Evolutionary conservation across 1,140 invertebrate species (phyloP).

Genomic region (Sinella curviseta): DNA sequence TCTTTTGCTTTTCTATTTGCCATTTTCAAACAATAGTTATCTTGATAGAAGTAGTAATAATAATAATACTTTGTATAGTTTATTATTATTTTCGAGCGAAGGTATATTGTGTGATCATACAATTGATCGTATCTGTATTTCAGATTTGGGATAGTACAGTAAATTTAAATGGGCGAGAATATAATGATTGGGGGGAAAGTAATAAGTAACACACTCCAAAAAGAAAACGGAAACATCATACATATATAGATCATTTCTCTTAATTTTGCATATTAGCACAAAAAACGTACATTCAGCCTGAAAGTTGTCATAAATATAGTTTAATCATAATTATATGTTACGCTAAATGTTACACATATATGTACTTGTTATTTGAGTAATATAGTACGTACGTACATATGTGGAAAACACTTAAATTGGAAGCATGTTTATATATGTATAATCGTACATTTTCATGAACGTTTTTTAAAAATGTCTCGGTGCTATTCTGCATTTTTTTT

Average conservation of each 20-base stretch:
- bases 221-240: not conserved
- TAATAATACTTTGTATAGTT: slow-evolving; percentile 16
- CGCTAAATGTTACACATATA: not conserved
- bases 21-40: too few species aligned
- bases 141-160: not conserved
- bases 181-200: not conserved
- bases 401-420: slow-evolving; percentile 23
- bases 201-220: slow-evolving; percentile 2
- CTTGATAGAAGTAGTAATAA: not conserved
- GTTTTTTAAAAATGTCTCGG: not conserved
- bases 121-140: not conserved
- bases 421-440: slow-evolving; percentile 12
- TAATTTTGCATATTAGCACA: not conserved
- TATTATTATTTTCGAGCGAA: slow-evolving; percentile 18
- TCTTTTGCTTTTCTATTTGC: too few species aligned
- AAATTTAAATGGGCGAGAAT: not conserved
- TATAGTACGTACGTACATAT: slow-evolving; percentile 9
- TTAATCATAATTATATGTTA: slow-evolving; percentile 4
- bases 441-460: not conserved
- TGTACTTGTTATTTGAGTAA: slow-evolving; percentile 14
- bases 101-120: slow-evolving; percentile 7
- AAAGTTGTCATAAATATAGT: slow-evolving; percentile 3
- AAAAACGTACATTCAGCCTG: slow-evolving; percentile 23
- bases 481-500: not conserved
- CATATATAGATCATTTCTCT: not conserved